These are phyloP conservation scores for Kryptolebias ocellatus DNA, from an alignment of 2,797 vertebrate species.

Conservation along the genomic window DNA sequence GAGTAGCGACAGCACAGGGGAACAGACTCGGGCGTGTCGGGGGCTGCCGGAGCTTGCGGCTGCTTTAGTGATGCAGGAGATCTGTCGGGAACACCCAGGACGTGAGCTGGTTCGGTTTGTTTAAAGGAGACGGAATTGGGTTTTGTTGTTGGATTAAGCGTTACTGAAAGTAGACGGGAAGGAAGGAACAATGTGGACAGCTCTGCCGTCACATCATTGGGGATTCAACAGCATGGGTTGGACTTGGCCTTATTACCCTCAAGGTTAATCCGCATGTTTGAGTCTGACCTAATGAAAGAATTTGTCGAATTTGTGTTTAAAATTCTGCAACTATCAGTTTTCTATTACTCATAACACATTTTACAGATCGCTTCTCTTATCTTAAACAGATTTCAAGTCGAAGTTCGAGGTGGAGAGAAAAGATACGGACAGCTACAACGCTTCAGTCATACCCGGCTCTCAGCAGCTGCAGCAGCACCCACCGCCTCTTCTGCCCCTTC, in stretches of 20 bases:
- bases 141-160: slow-evolving; percentile 5
- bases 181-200: slow-evolving; percentile 67
- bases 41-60: slow-evolving; percentile 26
- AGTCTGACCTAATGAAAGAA: slow-evolving; percentile 11
- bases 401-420: slow-evolving; percentile 95
- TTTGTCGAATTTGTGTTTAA: background rate
- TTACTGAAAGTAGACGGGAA: slow-evolving; percentile 20
- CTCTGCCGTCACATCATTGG: slow-evolving; percentile 50
- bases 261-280: slow-evolving; percentile 52
- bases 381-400: slow-evolving; percentile 88
- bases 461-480: slow-evolving; percentile 66
- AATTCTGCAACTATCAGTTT: background rate
- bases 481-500: slow-evolving; percentile 67
- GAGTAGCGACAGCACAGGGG: slow-evolving; percentile 40
- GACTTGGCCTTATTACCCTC: slow-evolving; percentile 45
- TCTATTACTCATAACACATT: background rate
- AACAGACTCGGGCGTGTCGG: slow-evolving; percentile 31
- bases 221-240: slow-evolving; percentile 44
- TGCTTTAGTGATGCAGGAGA: slow-evolving; percentile 15
- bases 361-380: background rate
- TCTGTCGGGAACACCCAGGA: slow-evolving; percentile 12
- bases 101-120: background rate
- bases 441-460: slow-evolving; percentile 78
- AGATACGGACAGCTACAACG: slow-evolving; percentile 88
- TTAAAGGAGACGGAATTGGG: background rate